Base-by-base conservation (phyloP, 2,888 invertebrate species). In the Saturnia japonica region DNA sequence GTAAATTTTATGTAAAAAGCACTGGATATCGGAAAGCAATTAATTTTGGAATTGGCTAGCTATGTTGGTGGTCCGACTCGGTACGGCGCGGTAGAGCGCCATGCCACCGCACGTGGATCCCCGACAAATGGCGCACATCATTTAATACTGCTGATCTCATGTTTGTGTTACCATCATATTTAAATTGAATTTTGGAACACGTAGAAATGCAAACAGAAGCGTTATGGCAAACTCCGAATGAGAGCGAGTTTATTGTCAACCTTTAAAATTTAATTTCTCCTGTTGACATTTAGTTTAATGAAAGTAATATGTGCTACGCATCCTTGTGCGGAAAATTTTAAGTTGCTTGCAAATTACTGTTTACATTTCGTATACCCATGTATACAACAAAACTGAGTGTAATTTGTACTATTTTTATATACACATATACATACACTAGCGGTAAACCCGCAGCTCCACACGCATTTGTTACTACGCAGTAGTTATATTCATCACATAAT, bases 151-250 rank as follows among this genome's bases (percentile, higher is more conserved):
- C 91, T 90, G 91, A 92, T 88, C 89, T 87, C 91, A 89, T 93
- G 91, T 93, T 93, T 94, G 91, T 86, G 82, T 86, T 81, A 84
- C 90, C 89, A 89, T 91, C 90, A 91, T 93, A 92, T 93, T 93
- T 91, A 91, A 93, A 93, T 93, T 93, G 88, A 92, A 93, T 91
- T 91, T 91, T 80, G 84, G 83, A 84, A 85, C 86, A 87, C 82
- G 87, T 86, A 83, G 83, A 80, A 81, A 83, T 76, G 85, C 87
- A 90, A 89, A 90, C 90, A 91, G 85, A 84, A 83, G 80, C 78
- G 82, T 84, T 85, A 86, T 82, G 70, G 81, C 75, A 78, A 79
- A 77, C 82, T 78, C 78, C 74, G 76, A 78, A 81, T 78, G 78
- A 73, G 80, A 78, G 74, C 77, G 76, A 82, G 78, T 82, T 81